Evolutionary conservation across 2,113 vertebrate species (phyloP), one percentile per base, ranked within the genome.

Genomic region (Rostratula benghalensis): DNA sequence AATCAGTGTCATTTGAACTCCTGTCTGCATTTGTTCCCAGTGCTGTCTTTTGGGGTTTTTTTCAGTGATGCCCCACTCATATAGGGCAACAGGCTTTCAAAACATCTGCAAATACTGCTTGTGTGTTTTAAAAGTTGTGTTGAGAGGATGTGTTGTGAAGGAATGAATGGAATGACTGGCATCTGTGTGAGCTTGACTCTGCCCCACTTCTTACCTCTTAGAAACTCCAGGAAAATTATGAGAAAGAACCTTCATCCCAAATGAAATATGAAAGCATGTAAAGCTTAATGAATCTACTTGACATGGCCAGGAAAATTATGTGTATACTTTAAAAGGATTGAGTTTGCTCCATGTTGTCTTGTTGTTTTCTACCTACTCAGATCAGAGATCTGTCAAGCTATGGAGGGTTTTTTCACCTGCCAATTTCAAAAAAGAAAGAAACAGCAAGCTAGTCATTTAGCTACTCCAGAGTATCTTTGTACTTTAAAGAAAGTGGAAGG

Each of bases 121-220:
- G 25, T 24, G 13, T 60, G 37, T 93, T 93, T 91, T 83, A 79
- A 79, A 61, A 65, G 82, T 43, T 28, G 50, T 53, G 63, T 48
- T 60, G 81, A 95, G 94, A 73, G 92, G 33, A 70, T 90, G 35
- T 54, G 53, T 83, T 54, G 83, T 50, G 83, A 87, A 95, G 95
- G 92, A 94, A 92, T 89, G 65, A 94, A 43, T 74, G 77, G 94
- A 96, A 94, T 95, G 69, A 67, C 57, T 17, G 43, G 80, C 50
- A 87, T 94, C 73, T 74, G 41, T 71, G 59, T 85, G 91, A 90
- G 74, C 61, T 67, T 87, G 89, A 91, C 54, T 35, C 59, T 79
- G n/a, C 39, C 57, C 54, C 37, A 14, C 89, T 94, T 94, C 61
- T 45, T 93, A 86, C 79, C 43, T 92, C 68, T 56, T 90, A 54